Percentiles rank a stretch among this genome's conserved stretches.
phyloP scores from a whole-genome alignment of 2,888 invertebrate genomes.

The Tetragnatha montana region DNA sequence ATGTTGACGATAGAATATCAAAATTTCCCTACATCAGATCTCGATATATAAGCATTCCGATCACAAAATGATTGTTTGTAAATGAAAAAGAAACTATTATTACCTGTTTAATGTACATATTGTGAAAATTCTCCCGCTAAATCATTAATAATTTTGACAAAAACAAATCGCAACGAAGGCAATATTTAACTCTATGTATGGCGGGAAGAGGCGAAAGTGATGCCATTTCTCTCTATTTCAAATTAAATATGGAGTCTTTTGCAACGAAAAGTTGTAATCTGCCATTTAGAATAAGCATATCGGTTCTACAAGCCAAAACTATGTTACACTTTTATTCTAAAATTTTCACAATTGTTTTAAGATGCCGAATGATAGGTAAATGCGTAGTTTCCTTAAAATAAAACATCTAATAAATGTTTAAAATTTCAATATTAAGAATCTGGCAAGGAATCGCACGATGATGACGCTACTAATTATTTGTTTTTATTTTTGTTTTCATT shows the following conservation, averaged over 20 bases:
- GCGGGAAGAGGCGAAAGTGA: constrained; percentile 64
- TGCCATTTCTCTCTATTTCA: constrained; percentile 48
- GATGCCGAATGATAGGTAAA: not conserved
- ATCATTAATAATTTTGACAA: constrained; percentile 63
- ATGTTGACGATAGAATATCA: constrained; percentile 39
- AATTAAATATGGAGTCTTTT: constrained; percentile 28
- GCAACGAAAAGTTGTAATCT: not conserved
- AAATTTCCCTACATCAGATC: constrained; percentile 36
- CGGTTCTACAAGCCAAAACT: not conserved
- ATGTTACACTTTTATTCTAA: not conserved
- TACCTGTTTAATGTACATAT: constrained; percentile 64
- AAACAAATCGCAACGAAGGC: constrained; percentile 63
- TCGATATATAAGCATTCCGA: constrained; percentile 7
- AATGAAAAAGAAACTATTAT: not conserved
- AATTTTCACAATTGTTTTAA: not conserved
- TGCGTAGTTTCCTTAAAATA: constrained; percentile 8
- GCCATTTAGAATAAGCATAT: not conserved
- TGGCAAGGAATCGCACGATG: constrained; percentile 45
- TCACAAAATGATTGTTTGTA: not conserved
- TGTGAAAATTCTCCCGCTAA: constrained; percentile 59
- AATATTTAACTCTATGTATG: constrained; percentile 69
- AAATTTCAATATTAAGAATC: constrained; percentile 12
- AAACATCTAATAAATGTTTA: constrained; percentile 9
- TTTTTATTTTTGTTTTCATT: constrained; percentile 14
- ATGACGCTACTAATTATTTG: constrained; percentile 32